Percentiles rank a stretch among this genome's conserved stretches.
Conservation (phyloP, 2,888 invertebrate genomes). For the Acanthopleura granulata region DNA sequence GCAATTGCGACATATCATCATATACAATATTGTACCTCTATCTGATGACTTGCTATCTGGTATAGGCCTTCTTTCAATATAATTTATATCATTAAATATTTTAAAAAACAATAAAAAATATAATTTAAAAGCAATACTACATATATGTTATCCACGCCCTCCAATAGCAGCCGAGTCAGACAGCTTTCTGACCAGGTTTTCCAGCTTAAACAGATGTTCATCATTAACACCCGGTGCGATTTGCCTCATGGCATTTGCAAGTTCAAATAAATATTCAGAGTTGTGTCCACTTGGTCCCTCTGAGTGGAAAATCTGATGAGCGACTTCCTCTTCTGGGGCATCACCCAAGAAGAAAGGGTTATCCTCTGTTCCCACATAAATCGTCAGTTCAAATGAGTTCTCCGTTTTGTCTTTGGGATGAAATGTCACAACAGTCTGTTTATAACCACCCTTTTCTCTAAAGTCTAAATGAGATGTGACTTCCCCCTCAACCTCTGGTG, state of each 20-base stretch:
- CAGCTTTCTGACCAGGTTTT: constrained; percentile 68
- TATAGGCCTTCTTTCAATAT: no score
- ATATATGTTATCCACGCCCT: no score
- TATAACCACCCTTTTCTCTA: constrained; percentile 94
- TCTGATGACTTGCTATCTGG: no score
- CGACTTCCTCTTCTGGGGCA: constrained; percentile 83
- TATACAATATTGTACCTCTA: no score
- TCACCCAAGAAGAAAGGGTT: constrained; percentile 86
- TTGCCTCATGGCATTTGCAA: constrained; percentile 83
- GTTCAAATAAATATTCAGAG: constrained; percentile 89
- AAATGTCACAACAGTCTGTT: constrained; percentile 80
- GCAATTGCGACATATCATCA: no score
- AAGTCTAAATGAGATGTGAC: constrained; percentile 88
- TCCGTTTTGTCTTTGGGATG: constrained; percentile 73
- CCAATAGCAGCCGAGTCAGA: background rate
- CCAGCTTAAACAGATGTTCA: constrained; percentile 82
- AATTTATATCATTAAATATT: no score
- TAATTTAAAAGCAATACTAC: no score
- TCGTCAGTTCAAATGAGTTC: constrained; percentile 77
- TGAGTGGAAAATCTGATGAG: constrained; percentile 79
- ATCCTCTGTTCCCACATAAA: constrained; percentile 85
- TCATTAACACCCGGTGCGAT: constrained; percentile 80
- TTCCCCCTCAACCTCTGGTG: constrained; percentile 74
- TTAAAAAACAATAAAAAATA: no score
- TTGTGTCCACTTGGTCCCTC: constrained; percentile 90